phyloP scores from a whole-genome alignment of 2,113 vertebrate species.

The Alosa alosa region DNA sequence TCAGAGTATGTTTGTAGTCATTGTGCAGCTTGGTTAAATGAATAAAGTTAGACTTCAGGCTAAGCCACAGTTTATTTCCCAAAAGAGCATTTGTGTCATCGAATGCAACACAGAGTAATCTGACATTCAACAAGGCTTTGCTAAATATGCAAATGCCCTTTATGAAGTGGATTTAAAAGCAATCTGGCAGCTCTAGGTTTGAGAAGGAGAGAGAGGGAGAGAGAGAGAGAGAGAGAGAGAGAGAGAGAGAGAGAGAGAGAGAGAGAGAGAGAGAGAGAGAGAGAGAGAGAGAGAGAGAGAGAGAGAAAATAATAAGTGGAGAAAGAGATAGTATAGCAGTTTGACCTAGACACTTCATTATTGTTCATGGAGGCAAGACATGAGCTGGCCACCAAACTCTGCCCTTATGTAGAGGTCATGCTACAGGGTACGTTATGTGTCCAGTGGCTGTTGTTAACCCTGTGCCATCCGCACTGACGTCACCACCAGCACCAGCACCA shows the following conservation, averaged over 20 bases:
- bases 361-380: not conserved
- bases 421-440: not conserved
- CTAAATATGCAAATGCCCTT: not conserved
- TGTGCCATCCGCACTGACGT: not conserved
- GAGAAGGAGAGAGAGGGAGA: not conserved
- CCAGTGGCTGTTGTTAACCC: not conserved
- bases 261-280: not conserved
- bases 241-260: too few species aligned
- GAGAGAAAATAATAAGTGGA: too few species aligned
- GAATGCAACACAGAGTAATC: not conserved
- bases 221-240: not conserved
- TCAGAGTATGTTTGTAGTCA: not conserved
- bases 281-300: not conserved
- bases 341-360: not conserved
- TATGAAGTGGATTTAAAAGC: slow-evolving; percentile 8
- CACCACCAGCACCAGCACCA: not conserved
- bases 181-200: not conserved
- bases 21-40: not conserved
- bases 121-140: not conserved
- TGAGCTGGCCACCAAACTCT: not conserved
- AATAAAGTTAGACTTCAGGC: not conserved
- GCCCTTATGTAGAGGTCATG: not conserved
- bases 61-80: not conserved
- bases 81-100: not conserved
- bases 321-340: not conserved